These are phyloP conservation scores for Endotricha flammealis DNA, from an alignment of 2,888 invertebrate species.

Conservation along the genomic window DNA sequence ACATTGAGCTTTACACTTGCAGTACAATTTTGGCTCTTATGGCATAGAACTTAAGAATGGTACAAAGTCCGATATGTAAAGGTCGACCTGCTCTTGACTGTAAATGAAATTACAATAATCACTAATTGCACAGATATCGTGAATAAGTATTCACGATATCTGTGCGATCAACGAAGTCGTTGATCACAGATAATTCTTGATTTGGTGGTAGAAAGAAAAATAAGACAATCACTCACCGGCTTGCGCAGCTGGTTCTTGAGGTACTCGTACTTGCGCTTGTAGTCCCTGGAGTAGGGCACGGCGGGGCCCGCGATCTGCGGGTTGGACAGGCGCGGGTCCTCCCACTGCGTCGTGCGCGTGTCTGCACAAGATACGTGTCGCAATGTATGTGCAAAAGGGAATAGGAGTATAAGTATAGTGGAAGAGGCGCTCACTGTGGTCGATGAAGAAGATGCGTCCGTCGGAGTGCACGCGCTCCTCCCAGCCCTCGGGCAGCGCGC, in stretches of 20 bases:
- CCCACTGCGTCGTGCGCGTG: conserved; percentile 98
- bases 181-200: no score
- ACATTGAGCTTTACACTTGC: no score
- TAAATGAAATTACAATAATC: no score
- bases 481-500: conserved; percentile 98
- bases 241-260: conserved; percentile 97
- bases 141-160: no score
- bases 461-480: conserved; percentile 97
- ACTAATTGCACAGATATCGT: no score
- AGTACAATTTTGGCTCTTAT: no score
- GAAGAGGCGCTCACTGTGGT: conserved; percentile 88
- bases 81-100: no score
- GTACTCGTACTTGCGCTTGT: conserved; percentile 99
- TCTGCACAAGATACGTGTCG: no score
- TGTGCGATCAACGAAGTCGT: no score
- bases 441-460: conserved; percentile 98
- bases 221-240: conserved; percentile 88
- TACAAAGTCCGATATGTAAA: no score
- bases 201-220: no score
- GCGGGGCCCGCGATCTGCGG: conserved; percentile 98
- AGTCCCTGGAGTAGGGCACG: conserved; percentile 98
- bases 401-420: neutral
- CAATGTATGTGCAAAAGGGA: neutral
- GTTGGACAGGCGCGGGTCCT: conserved; percentile 97
- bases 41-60: no score